A percentile compares a stretch with the other conserved stretches of the same genome.
Conservation (phyloP, 2,113 vertebrate genomes). For the Pelusios castaneus region DNA sequence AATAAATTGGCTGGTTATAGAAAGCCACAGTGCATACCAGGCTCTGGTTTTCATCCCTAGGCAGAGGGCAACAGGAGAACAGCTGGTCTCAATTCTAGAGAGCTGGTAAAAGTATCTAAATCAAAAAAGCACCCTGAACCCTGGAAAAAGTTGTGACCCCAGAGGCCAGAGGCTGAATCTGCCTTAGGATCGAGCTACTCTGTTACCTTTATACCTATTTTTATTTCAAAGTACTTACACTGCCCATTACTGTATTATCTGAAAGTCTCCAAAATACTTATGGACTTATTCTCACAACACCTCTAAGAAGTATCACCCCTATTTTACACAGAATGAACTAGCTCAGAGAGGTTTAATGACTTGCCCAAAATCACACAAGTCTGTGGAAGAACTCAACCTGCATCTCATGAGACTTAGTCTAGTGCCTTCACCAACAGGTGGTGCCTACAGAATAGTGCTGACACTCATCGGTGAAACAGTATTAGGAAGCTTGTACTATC, state of each 20-base stretch:
- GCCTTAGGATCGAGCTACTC: background rate
- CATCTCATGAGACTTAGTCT: background rate
- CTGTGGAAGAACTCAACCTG: background rate
- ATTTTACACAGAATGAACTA: background rate
- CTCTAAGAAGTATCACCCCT: background rate
- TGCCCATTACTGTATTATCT: background rate
- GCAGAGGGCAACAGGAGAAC: background rate
- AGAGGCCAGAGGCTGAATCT: background rate
- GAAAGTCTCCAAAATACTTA: background rate
- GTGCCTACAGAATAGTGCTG: background rate
- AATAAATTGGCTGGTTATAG: background rate
- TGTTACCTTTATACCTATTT: background rate
- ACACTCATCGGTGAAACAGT: background rate
- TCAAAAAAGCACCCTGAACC: background rate
- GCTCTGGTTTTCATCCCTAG: background rate
- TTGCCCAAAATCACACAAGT: background rate
- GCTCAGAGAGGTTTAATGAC: no score
- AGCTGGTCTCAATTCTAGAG: background rate
- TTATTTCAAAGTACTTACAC: background rate
- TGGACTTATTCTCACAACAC: background rate
- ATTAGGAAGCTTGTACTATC: background rate
- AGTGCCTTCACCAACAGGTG: background rate
- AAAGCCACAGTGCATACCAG: background rate
- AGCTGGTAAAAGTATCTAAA: background rate
- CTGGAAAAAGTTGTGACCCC: background rate